A percentile compares a stretch with the other conserved stretches of the same genome.
phyloP scores from a whole-genome alignment of 2,888 invertebrate genomes.

The Lordiphosa andalusiaca region DNA sequence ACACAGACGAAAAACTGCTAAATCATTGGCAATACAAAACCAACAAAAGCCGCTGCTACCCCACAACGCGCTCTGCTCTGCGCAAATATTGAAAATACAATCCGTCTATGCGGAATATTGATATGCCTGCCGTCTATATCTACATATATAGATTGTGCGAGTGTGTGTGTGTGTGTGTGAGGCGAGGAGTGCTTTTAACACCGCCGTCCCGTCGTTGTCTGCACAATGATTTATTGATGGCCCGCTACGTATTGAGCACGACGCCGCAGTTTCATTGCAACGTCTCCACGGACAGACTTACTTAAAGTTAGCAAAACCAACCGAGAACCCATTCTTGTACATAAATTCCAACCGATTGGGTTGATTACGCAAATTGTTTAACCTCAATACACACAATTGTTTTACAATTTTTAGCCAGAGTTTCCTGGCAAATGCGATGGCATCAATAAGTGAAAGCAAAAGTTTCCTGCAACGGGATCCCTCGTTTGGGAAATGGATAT shows the following conservation, averaged over 20 bases:
- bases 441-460: neutral
- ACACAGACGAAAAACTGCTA: conserved; percentile 75
- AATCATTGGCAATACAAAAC: conserved; percentile 75
- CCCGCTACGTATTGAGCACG: conserved; percentile 18
- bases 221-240: conserved; percentile 70
- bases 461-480: too few relatives aligned
- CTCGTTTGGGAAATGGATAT: too few relatives aligned
- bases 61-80: conserved; percentile 37
- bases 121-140: conserved; percentile 59
- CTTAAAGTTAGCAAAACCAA: conserved; percentile 23
- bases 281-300: conserved; percentile 30
- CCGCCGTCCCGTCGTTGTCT: conserved; percentile 55
- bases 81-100: conserved; percentile 74
- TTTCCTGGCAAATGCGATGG: too few relatives aligned
- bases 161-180: conserved; percentile 7
- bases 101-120: conserved; percentile 70
- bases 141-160: conserved; percentile 12
- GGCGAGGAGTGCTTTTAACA: conserved; percentile 56
- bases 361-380: conserved; percentile 19
- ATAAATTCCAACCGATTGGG: neutral
- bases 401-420: too few relatives aligned
- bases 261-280: conserved; percentile 51
- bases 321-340: neutral
- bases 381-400: too few relatives aligned
- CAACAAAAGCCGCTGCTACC: conserved; percentile 52